Evolutionary conservation across 37 sponge, comb jelly and placozoan species (phyloP).

Genomic region (Beroe ovata): DNA sequence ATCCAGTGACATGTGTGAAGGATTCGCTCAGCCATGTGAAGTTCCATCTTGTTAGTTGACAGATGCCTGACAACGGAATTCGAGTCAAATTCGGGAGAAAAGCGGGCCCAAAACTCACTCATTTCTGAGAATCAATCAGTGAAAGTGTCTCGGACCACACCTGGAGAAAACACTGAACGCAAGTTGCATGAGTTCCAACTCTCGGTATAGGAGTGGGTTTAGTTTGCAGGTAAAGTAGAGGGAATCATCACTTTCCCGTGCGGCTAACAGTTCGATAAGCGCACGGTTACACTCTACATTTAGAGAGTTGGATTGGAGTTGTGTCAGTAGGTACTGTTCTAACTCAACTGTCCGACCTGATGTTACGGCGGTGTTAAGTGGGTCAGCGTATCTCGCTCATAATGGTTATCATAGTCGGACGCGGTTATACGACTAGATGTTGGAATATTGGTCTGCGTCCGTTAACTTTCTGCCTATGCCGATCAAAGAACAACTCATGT

Average conservation of each 20-base stretch:
- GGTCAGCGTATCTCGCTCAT: too few species aligned
- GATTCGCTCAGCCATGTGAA: slow-evolving; percentile 10
- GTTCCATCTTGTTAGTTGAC: not conserved
- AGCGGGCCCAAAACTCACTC: too few species aligned
- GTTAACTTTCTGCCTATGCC: too few species aligned
- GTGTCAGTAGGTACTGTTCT: slow-evolving; percentile 16
- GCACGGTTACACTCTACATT: not conserved
- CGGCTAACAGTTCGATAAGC: not conserved
- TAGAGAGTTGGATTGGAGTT: not conserved
- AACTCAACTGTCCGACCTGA: slow-evolving; percentile 1
- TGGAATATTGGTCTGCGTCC: too few species aligned
- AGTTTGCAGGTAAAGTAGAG: slow-evolving; percentile 57
- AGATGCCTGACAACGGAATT: too few species aligned
- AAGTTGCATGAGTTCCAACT: not conserved
- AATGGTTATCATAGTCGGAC: too few species aligned
- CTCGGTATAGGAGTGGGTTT: not conserved
- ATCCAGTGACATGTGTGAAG: slow-evolving; percentile 47
- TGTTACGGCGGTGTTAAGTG: not conserved
- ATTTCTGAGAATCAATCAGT: too few species aligned
- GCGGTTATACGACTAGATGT: too few species aligned
- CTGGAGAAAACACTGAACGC: slow-evolving; percentile 25
- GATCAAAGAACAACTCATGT: too few species aligned
- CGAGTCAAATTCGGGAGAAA: too few species aligned
- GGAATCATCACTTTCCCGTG: slow-evolving; percentile 11
- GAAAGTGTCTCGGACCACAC: too few species aligned